Base-by-base conservation (phyloP, 2,888 invertebrate genomes). In the Drosophila suboccidentalis region DNA sequence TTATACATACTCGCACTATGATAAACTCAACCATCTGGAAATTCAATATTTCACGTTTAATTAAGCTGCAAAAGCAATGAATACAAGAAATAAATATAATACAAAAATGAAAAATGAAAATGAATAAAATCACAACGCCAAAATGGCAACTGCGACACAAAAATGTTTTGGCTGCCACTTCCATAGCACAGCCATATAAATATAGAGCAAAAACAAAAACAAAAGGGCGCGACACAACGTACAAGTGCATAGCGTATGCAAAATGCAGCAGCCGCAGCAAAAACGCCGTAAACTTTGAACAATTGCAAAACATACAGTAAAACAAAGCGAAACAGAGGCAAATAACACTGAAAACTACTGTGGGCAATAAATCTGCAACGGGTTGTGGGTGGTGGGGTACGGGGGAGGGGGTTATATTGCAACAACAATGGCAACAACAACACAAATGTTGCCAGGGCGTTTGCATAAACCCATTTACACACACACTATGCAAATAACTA, bases 241-340 rank as follows among this genome's bases (percentile, higher is more conserved):
- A 51, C 64, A 61, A 72, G 78, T 69, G 83, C 51, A 74, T 82
- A 71, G 70, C 59, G 81, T 88, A 78, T 81, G 79, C 81, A 71
- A 81, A 85, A 83, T 81, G 87, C 81, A 73, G 62, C 73, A 87
- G 87, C 71, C 83, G 71, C 81, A 88, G 84, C 87, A 86, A 84
- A 83, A 85, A 83, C 74, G 69, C 81, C 74, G 76, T 81, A 86
- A 85, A 85, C 85, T 89, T 87, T 89, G 66, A 89, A 89, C 84
- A 84, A 84, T 87, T 70, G 80, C 73, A 81, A 81, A 77, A 74
- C 77, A 76, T 59, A 68, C 58, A 61, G 44, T 51, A 67, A 71
- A 67, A 74, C 47, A 72, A 78, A 74, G 58, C 19, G 61, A 80
- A 77, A 77, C 69, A 85, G 82, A 71, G 69, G 60, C 57, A 66